Evolutionary conservation across 2,888 invertebrate genomes (phyloP).

Genomic region (Aporophyla lueneburgensis): DNA sequence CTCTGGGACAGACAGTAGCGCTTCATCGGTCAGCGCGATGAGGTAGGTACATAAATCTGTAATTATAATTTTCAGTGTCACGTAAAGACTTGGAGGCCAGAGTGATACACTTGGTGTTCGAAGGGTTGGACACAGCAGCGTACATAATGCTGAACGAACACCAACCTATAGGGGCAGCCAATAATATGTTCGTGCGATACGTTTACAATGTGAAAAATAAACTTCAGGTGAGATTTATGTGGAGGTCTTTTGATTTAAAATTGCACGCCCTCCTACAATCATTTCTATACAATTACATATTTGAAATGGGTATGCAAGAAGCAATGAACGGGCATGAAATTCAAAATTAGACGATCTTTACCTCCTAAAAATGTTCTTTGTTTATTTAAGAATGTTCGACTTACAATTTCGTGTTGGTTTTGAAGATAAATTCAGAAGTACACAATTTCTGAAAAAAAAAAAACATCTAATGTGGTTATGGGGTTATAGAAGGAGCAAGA

Average conservation of each 20-base stretch:
- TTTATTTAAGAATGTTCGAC: neutral
- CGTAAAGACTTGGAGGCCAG: constrained; percentile 69
- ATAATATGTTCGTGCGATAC: constrained; percentile 97
- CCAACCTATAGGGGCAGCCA: constrained; percentile 90
- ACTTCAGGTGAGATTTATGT: constrained; percentile 85
- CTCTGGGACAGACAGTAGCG: neutral
- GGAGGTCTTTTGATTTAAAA: no score
- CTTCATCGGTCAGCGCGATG: neutral
- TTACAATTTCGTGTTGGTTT: neutral
- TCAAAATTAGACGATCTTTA: no score
- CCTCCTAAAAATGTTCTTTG: neutral
- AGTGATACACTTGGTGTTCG: constrained; percentile 91
- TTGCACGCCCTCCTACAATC: no score
- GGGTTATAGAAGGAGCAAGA: no score
- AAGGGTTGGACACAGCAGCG: constrained; percentile 97
- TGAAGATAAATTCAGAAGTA: neutral
- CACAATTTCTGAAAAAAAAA: neutral
- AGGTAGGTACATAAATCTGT: neutral
- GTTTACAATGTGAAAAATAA: constrained; percentile 92
- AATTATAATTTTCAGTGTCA: constrained; percentile 74
- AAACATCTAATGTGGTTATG: no score
- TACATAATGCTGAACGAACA: constrained; percentile 93
- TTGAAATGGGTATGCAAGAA: no score
- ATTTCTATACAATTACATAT: no score
- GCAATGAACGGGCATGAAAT: no score